These are phyloP conservation scores for Nephrotoma appendiculata DNA, from an alignment of 2,888 invertebrate species.

Conservation along the genomic window DNA sequence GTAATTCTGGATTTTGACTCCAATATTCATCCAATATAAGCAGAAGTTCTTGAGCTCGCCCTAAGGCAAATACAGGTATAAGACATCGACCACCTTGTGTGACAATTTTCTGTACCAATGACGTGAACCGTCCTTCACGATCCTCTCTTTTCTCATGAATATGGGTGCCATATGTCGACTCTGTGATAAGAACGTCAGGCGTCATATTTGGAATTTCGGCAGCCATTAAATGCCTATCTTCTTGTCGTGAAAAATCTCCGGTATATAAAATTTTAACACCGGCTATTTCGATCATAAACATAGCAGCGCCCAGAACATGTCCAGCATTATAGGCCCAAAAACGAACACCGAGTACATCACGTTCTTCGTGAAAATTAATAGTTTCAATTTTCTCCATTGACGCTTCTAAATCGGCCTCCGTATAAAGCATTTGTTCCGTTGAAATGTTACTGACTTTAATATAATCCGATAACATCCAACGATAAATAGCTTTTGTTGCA, in stretches of 20 bases:
- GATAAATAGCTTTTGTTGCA: slow-evolving; percentile 97
- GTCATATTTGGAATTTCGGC: slow-evolving; percentile 94
- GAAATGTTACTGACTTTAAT: slow-evolving; percentile 98
- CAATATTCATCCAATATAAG: slow-evolving; percentile 96
- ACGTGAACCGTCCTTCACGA: slow-evolving; percentile 85
- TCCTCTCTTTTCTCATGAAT: slow-evolving; percentile 98
- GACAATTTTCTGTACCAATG: slow-evolving; percentile 90
- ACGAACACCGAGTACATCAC: slow-evolving; percentile 88
- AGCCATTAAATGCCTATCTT: slow-evolving; percentile 98
- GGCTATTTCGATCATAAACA: slow-evolving; percentile 99
- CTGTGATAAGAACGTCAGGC: slow-evolving; percentile 95
- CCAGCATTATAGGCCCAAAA: slow-evolving; percentile 99
- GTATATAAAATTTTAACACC: slow-evolving; percentile 94
- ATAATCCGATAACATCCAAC: slow-evolving; percentile 97
- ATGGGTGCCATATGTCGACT: slow-evolving; percentile 98
- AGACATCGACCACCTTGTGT: slow-evolving; percentile 93
- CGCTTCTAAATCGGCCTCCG: slow-evolving; percentile 90
- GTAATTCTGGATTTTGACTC: slow-evolving; percentile 91
- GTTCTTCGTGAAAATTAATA: slow-evolving; percentile 95
- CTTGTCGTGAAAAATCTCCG: slow-evolving; percentile 96
- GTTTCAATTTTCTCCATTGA: slow-evolving; percentile 99
- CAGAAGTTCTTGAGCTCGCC: slow-evolving; percentile 89
- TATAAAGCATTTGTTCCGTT: slow-evolving; percentile 92
- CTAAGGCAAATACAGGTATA: slow-evolving; percentile 97
- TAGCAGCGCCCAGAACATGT: slow-evolving; percentile 96